Evolutionary conservation across 1,140 invertebrate genomes (phyloP), one percentile per base, ranked within the genome.

Genomic region (Mizuhopecten yessoensis): DNA sequence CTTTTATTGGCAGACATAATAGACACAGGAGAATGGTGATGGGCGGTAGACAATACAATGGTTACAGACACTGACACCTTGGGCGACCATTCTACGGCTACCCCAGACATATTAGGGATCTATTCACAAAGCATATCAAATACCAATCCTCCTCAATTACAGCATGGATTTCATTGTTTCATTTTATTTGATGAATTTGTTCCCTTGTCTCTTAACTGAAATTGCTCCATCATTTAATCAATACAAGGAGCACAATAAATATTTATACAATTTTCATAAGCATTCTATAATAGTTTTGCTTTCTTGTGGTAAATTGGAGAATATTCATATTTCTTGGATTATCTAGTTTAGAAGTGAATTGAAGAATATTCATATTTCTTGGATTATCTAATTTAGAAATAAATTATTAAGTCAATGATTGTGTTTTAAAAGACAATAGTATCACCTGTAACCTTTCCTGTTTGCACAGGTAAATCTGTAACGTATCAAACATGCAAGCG

Each of bases 1-100:
- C 57, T 75, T n/a, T 75, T 75, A 75, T 75, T 75, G 57, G 57
- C 57, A 75, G 57, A 75, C 57, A 75, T 75, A 75, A 75, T 75
- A 75, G 57, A 75, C 57, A 75, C 57, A 29, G 57, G 57, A 75
- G 57, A 75, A 75, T 29, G 57, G 57, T 75, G 57, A 75, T 75
- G 57, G 36, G 57, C 57, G 57, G 57, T 75, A 75, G 57, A 75
- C 57, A 75, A 75, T 75, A 75, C 57, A 75, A 75, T 75, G 57
- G 57, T 75, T 75, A 75, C 57, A 75, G 57, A 75, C 57, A 75
- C 45, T 49, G 20, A 49, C 45, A 49, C 57, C 57, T 5, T 75
- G 57, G 57, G 57, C 57, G 23, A 75, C 57, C 57, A n/a, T 75
- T 29, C 57, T 75, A 49, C 45, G 20, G 36, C 36, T 39, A 45